Percentiles rank a stretch among this genome's conserved stretches.
phyloP scores from a whole-genome alignment of 1,140 invertebrate genomes.

The Drosophila bipectinata region DNA sequence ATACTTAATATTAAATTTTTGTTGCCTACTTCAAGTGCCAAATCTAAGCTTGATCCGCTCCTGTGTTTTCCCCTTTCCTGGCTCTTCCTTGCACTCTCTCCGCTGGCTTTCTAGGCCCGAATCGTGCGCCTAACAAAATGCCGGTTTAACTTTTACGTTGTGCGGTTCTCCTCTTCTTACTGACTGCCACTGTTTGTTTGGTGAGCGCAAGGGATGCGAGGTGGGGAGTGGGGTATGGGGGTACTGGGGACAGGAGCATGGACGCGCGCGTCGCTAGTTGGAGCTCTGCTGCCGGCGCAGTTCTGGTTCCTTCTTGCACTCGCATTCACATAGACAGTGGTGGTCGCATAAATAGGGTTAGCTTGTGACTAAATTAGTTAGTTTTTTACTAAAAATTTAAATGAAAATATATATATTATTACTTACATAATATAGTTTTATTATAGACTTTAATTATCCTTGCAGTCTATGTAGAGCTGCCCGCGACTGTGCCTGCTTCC shows the following conservation, averaged over 20 bases:
- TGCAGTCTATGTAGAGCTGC: not conserved
- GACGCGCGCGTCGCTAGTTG: slow-evolving; percentile 63
- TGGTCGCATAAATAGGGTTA: slow-evolving; percentile 1
- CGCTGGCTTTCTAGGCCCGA: slow-evolving; percentile 28
- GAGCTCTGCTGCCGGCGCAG: slow-evolving; percentile 11
- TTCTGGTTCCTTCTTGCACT: slow-evolving; percentile 60
- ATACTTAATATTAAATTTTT: not conserved
- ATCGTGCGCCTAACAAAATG: slow-evolving; percentile 70
- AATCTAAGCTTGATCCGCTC: slow-evolving; percentile 7
- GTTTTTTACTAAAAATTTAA: not conserved
- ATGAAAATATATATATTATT: not conserved
- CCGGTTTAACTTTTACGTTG: slow-evolving; percentile 68
- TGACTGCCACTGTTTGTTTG: not conserved
- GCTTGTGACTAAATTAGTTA: not conserved
- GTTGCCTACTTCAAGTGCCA: not conserved
- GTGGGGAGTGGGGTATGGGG: slow-evolving; percentile 20
- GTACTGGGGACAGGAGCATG: slow-evolving; percentile 31
- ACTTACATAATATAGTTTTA: no score
- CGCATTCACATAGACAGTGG: slow-evolving; percentile 22
- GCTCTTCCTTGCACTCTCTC: slow-evolving; percentile 4
- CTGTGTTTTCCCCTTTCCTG: not conserved
- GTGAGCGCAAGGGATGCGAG: slow-evolving; percentile 17
- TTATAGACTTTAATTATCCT: not conserved
- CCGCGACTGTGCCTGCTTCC: slow-evolving; percentile 2
- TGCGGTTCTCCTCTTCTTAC: slow-evolving; percentile 39